Conservation (phyloP, 2,797 vertebrate species). For the Syngnathus rostellatus region DNA sequence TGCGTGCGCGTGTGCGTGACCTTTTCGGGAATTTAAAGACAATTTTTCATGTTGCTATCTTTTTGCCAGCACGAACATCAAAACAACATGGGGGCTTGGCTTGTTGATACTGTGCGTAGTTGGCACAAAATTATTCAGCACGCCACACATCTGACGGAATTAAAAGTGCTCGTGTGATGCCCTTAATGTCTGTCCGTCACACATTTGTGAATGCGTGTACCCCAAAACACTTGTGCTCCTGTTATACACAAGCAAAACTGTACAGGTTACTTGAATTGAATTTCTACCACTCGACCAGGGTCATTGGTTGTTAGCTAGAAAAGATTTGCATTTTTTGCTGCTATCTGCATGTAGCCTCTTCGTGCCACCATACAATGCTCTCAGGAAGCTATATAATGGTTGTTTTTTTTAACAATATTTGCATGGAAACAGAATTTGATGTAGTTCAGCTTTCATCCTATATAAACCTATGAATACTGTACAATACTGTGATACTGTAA, state of each 20-base stretch:
- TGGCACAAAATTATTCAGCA: constrained; percentile 20
- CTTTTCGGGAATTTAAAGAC: constrained; percentile 49
- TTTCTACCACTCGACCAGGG: constrained; percentile 33
- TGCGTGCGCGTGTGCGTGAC: constrained; percentile 32
- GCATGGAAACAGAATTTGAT: not conserved
- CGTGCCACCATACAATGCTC: not conserved
- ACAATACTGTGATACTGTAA: not conserved
- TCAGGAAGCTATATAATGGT: not conserved
- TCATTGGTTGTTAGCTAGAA: constrained; percentile 16
- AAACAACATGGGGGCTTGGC: constrained; percentile 40
- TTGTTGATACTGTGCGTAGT: constrained; percentile 1
- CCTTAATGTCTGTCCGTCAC: constrained; percentile 17
- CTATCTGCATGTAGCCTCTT: constrained; percentile 3
- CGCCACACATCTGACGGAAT: constrained; percentile 16
- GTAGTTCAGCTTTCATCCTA: not conserved
- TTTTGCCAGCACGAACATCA: constrained; percentile 34
- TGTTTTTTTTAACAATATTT: not conserved
- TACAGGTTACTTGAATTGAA: not conserved
- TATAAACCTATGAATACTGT: not conserved
- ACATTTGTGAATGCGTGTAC: constrained; percentile 8
- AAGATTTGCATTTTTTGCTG: constrained; percentile 5
- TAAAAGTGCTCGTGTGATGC: constrained; percentile 10
- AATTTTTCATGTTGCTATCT: constrained; percentile 50
- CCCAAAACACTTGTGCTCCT: constrained; percentile 8
- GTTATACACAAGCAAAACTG: constrained; percentile 11